Conservation (phyloP, 1,140 invertebrate species). For the Drosophila nikananu region DNA sequence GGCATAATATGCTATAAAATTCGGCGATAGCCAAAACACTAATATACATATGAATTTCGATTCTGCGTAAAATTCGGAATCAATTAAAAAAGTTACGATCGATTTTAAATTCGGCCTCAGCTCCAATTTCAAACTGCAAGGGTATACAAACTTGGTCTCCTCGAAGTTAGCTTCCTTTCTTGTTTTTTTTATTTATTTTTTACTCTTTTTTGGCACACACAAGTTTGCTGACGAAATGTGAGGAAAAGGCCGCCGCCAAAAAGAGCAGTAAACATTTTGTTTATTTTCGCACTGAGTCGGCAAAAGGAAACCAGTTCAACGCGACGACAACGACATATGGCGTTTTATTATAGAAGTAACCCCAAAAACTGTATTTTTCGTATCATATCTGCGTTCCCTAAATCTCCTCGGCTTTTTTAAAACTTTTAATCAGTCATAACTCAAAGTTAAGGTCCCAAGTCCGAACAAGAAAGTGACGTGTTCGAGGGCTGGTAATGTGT, state of each 20-base stretch:
- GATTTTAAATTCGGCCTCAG: too few species aligned
- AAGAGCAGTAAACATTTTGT: conserved; percentile 61
- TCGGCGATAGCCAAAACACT: too few species aligned
- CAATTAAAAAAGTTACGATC: too few species aligned
- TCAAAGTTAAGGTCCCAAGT: conserved; percentile 39
- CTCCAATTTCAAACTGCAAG: not conserved
- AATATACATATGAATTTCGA: too few species aligned
- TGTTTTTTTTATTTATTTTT: conserved; percentile 27
- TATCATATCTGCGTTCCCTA: not conserved
- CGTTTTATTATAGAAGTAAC: conserved; percentile 45
- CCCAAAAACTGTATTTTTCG: conserved; percentile 2
- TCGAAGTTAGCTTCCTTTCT: not conserved
- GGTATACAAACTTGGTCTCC: not conserved
- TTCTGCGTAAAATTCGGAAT: too few species aligned
- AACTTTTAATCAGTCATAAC: conserved; percentile 30
- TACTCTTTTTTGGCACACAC: conserved; percentile 37
- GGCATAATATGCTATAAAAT: too few species aligned
- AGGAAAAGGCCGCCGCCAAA: conserved; percentile 50
- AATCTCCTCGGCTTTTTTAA: not conserved
- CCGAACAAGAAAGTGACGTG: conserved; percentile 44
- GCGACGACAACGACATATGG: conserved; percentile 61
- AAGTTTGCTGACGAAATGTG: conserved; percentile 72
- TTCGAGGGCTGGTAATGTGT: not conserved
- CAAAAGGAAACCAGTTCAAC: conserved; percentile 66
- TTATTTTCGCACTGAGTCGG: conserved; percentile 61